These are phyloP conservation scores for Onychomys arenicola DNA, from an alignment of 2,797 vertebrate genomes.

Conservation along the genomic window DNA sequence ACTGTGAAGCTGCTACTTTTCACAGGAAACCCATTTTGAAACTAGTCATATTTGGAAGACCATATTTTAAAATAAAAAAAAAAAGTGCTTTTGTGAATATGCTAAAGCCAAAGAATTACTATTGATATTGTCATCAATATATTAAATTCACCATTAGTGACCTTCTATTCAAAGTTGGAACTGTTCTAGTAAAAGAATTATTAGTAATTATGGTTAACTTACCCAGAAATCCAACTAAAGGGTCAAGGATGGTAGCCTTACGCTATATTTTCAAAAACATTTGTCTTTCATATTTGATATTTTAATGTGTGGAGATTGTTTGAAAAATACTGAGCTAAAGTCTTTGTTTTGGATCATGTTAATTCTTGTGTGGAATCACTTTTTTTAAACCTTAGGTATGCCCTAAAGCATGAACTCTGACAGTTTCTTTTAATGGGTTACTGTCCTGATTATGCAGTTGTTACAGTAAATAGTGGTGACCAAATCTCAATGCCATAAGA, in stretches of 20 bases:
- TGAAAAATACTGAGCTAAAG: slow-evolving; percentile 15
- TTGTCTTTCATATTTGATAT: slow-evolving; percentile 57
- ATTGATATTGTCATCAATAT: slow-evolving; percentile 38
- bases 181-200: slow-evolving; percentile 36
- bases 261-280: slow-evolving; percentile 54
- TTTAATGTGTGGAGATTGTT: slow-evolving; percentile 39
- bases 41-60: slow-evolving; percentile 38
- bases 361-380: slow-evolving; percentile 39
- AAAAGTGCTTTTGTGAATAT: slow-evolving; percentile 32
- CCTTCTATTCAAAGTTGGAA: not conserved
- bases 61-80: slow-evolving; percentile 33
- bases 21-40: slow-evolving; percentile 55
- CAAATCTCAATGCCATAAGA: slow-evolving; percentile 80
- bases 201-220: slow-evolving; percentile 38
- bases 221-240: slow-evolving; percentile 63
- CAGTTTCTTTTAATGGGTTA: slow-evolving; percentile 71
- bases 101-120: slow-evolving; percentile 33
- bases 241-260: slow-evolving; percentile 59
- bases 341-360: slow-evolving; percentile 52
- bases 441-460: slow-evolving; percentile 36
- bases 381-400: not conserved
- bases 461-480: slow-evolving; percentile 73
- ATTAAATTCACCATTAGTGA: slow-evolving; percentile 37
- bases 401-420: slow-evolving; percentile 61
- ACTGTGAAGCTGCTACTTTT: slow-evolving; percentile 53